phyloP scores from a whole-genome alignment of 35 echinoderm and acorn worm species.

The Apostichopus parvimensis region DNA sequence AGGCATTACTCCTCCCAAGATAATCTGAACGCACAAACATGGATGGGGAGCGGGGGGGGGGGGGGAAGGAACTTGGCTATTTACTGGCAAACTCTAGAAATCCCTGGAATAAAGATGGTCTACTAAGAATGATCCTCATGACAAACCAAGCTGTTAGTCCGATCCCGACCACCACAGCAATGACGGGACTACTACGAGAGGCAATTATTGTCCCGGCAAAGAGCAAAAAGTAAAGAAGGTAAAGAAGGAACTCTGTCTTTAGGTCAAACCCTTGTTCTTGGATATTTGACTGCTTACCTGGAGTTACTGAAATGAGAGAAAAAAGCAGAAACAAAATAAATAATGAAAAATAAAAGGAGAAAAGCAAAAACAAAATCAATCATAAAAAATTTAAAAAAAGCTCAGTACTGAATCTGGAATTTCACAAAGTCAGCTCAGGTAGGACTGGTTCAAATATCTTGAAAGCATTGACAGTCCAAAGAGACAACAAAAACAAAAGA shows the following conservation, averaged over 20 bases:
- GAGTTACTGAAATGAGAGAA: conserved; percentile 58
- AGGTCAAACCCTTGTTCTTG: conserved; percentile 38
- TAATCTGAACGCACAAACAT: background rate
- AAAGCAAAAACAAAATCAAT: conserved; percentile 22
- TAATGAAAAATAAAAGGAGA: too few relatives aligned
- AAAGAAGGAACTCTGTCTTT: conserved; percentile 85
- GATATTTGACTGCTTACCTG: conserved; percentile 60
- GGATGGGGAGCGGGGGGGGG: background rate
- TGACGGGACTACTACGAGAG: conserved; percentile 70
- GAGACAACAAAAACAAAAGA: too few relatives aligned
- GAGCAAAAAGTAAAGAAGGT: conserved; percentile 91
- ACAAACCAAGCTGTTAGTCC: conserved; percentile 79
- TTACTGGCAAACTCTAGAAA: background rate
- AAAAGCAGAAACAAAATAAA: too few relatives aligned
- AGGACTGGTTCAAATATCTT: too few relatives aligned
- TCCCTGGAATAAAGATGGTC: conserved; percentile 15
- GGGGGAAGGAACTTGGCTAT: background rate
- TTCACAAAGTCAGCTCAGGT: too few relatives aligned
- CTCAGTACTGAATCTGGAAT: too few relatives aligned
- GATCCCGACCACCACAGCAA: conserved; percentile 74
- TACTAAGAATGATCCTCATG: conserved; percentile 40
- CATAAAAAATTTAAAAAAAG: background rate
- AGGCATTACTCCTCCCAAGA: too few relatives aligned
- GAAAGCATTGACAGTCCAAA: too few relatives aligned
- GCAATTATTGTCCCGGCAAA: conserved; percentile 84